Percentiles rank a stretch among this genome's conserved stretches.
Evolutionary conservation across 2,113 vertebrate genomes (phyloP).

Genomic region (Platysteira castanea): DNA sequence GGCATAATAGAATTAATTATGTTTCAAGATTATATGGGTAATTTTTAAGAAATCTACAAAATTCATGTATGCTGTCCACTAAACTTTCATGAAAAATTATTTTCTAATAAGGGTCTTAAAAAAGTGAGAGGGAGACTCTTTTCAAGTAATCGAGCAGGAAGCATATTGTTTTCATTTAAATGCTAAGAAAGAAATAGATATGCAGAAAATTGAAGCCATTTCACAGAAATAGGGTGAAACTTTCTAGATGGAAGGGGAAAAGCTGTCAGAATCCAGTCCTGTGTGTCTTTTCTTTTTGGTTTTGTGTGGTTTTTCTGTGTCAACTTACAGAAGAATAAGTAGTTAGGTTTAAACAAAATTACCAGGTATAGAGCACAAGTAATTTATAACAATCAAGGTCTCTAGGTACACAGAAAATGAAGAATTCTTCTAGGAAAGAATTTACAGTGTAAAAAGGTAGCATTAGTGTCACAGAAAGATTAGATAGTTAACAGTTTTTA

Average conservation of each 20-base stretch:
- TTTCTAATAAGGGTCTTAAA: neutral
- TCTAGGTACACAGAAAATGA: conserved; percentile 4
- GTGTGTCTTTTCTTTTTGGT: neutral
- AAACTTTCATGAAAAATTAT: neutral
- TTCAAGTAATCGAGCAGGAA: neutral
- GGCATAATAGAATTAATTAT: neutral
- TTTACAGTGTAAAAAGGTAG: conserved; percentile 22
- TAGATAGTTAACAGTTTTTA: conserved; percentile 52
- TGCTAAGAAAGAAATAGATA: neutral
- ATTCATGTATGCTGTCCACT: neutral
- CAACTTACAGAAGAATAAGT: neutral
- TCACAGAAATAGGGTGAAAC: neutral
- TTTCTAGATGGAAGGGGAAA: neutral
- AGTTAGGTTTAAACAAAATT: conserved; percentile 26
- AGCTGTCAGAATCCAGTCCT: neutral
- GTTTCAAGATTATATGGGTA: neutral
- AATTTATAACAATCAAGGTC: conserved; percentile 47
- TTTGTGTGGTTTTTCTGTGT: neutral
- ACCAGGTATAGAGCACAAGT: neutral
- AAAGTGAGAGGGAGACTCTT: neutral
- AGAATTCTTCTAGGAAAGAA: conserved; percentile 10
- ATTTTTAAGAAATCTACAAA: neutral
- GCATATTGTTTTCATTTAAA: neutral
- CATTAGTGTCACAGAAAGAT: conserved; percentile 47
- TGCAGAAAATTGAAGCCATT: neutral